Conservation (phyloP, 2,888 invertebrate species). For the Parochlus steinenii region DNA sequence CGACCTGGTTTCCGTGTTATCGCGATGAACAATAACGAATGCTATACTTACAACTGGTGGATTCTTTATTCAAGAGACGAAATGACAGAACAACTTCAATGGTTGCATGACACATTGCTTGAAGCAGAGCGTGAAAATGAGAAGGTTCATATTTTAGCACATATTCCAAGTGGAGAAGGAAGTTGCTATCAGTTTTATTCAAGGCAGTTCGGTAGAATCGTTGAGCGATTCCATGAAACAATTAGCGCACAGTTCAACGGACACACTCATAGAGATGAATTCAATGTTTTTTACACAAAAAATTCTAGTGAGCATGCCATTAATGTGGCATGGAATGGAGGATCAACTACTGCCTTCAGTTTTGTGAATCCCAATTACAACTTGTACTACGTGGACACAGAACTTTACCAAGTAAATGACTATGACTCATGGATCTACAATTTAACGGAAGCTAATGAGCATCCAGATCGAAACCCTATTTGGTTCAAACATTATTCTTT, state of each 20-base stretch:
- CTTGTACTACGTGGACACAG: slow-evolving; percentile 47
- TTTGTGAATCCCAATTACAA: slow-evolving; percentile 69
- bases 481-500: slow-evolving; percentile 69
- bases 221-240: slow-evolving; percentile 55
- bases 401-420: slow-evolving; percentile 40
- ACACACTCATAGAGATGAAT: slow-evolving; percentile 62
- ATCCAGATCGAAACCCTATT: slow-evolving; percentile 36
- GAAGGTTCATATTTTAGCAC: slow-evolving; percentile 66
- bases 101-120: slow-evolving; percentile 57
- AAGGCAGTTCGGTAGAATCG: slow-evolving; percentile 46
- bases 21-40: slow-evolving; percentile 66
- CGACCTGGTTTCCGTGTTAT: slow-evolving; percentile 56
- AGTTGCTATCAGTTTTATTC: slow-evolving; percentile 57
- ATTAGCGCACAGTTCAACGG: slow-evolving; percentile 70
- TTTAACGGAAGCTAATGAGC: slow-evolving; percentile 51
- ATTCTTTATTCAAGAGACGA: slow-evolving; percentile 53
- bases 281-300: slow-evolving; percentile 48
- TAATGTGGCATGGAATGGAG: slow-evolving; percentile 38
- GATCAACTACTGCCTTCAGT: slow-evolving; percentile 59
- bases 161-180: slow-evolving; percentile 58
- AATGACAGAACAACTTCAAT: slow-evolving; percentile 58
- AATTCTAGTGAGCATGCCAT: slow-evolving; percentile 26
- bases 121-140: slow-evolving; percentile 57
- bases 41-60: slow-evolving; percentile 39
- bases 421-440: slow-evolving; percentile 59